A percentile compares a stretch with the other conserved stretches of the same genome.
Conservation (phyloP, 2,888 invertebrate species). For the Polietes domitor region DNA sequence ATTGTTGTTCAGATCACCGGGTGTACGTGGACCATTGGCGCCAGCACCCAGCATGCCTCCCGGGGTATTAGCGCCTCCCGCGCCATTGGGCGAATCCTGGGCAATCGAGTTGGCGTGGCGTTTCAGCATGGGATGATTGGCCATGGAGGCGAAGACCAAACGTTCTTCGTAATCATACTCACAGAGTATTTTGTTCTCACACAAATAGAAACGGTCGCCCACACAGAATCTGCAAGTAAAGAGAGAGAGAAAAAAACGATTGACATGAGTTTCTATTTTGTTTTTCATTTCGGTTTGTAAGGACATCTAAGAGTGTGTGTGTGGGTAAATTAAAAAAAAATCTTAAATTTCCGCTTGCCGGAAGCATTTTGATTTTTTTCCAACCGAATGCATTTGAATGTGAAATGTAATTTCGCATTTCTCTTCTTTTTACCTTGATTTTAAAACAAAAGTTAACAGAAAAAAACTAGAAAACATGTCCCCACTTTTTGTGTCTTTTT, state of each 20-base stretch:
- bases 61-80: conserved; percentile 72
- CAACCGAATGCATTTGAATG: conserved; percentile 57
- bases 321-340: conserved; percentile 41
- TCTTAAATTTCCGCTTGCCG: conserved; percentile 66
- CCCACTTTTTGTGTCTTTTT: conserved; percentile 27
- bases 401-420: conserved; percentile 2
- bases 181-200: conserved; percentile 98
- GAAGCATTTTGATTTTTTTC: conserved; percentile 58
- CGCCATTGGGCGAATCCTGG: conserved; percentile 78
- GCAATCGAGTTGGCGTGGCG: conserved; percentile 79
- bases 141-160: conserved; percentile 96
- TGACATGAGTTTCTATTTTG: conserved; percentile 22
- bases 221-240: conserved; percentile 93
- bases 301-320: no score
- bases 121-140: conserved; percentile 88
- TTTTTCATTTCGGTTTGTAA: no score
- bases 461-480: conserved; percentile 32
- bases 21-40: conserved; percentile 78
- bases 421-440: neutral
- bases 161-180: conserved; percentile 99
- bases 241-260: conserved; percentile 23
- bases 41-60: conserved; percentile 73
- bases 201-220: conserved; percentile 97
- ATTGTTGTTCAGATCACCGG: conserved; percentile 80
- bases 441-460: conserved; percentile 9